These are phyloP conservation scores for Lepus europaeus DNA, from an alignment of 2,113 vertebrate genomes.

Conservation along the genomic window DNA sequence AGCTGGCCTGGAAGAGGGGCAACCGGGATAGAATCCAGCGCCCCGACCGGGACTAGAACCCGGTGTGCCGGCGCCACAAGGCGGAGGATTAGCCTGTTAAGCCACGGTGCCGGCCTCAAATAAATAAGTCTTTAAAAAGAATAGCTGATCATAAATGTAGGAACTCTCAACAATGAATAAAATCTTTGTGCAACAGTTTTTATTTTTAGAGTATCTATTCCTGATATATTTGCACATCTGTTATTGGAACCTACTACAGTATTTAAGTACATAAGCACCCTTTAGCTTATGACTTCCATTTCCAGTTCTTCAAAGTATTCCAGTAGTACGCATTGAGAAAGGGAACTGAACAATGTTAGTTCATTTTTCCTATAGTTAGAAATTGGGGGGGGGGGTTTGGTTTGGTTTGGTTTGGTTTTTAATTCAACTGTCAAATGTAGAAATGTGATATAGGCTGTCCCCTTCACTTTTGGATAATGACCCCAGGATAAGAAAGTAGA, in stretches of 20 bases:
- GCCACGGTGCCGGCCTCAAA: too few species aligned
- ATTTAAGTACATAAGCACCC: background rate
- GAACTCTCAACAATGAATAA: slow-evolving; percentile 7
- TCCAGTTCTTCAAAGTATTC: background rate
- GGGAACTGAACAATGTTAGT: background rate
- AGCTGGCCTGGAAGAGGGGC: too few species aligned
- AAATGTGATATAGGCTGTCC: background rate
- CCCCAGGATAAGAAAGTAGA: background rate
- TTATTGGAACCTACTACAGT: background rate
- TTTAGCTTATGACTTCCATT: background rate
- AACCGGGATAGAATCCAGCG: too few species aligned
- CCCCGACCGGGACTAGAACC: too few species aligned
- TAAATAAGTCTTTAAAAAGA: too few species aligned
- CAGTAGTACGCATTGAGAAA: background rate
- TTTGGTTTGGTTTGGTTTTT: slow-evolving; percentile 31
- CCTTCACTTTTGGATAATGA: slow-evolving; percentile 19
- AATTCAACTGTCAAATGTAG: slow-evolving; percentile 35
- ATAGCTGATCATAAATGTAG: background rate
- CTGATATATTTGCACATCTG: background rate
- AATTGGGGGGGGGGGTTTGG: background rate
- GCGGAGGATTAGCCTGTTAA: too few species aligned
- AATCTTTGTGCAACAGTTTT: background rate
- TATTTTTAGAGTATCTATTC: background rate
- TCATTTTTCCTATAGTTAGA: background rate
- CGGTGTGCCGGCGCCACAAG: too few species aligned